A percentile compares a stretch with the other conserved stretches of the same genome.
Conservation (phyloP, 2,888 invertebrate species). For the Athalia circularis region DNA sequence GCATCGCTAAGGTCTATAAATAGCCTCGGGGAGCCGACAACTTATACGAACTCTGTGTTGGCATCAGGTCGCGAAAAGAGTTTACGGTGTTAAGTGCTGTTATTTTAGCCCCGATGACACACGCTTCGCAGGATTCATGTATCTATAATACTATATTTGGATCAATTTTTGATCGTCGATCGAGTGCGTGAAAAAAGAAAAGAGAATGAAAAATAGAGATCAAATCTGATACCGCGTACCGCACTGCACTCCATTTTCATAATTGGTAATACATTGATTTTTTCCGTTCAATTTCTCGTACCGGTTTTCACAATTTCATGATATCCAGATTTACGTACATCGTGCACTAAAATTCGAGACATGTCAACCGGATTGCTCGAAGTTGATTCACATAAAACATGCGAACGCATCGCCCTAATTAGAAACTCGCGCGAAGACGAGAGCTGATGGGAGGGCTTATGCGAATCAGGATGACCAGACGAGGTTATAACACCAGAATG, state of each 20-base stretch:
- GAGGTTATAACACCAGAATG: not conserved
- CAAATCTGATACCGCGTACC: not conserved
- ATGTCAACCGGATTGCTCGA: too few relatives aligned
- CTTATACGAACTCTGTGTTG: slow-evolving; percentile 59
- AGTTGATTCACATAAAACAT: not conserved
- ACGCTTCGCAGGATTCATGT: slow-evolving; percentile 37
- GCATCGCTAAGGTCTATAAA: slow-evolving; percentile 53
- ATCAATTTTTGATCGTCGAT: too few relatives aligned
- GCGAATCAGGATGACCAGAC: slow-evolving; percentile 10
- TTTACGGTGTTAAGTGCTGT: slow-evolving; percentile 66
- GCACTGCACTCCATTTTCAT: too few relatives aligned
- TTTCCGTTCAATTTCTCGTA: too few relatives aligned
- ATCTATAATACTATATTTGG: not conserved
- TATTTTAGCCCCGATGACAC: slow-evolving; percentile 69
- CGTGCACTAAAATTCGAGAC: too few relatives aligned
- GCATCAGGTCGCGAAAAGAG: slow-evolving; percentile 62
- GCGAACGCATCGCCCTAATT: not conserved
- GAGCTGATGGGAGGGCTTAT: not conserved
- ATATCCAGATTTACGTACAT: not conserved
- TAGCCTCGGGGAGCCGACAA: slow-evolving; percentile 53
- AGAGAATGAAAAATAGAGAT: too few relatives aligned
- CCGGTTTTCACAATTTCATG: not conserved
- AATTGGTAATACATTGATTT: too few relatives aligned
- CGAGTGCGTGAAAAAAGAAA: too few relatives aligned
- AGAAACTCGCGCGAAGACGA: not conserved